Conservation (phyloP, 2,113 vertebrate species). For the Tonatia bakeri region DNA sequence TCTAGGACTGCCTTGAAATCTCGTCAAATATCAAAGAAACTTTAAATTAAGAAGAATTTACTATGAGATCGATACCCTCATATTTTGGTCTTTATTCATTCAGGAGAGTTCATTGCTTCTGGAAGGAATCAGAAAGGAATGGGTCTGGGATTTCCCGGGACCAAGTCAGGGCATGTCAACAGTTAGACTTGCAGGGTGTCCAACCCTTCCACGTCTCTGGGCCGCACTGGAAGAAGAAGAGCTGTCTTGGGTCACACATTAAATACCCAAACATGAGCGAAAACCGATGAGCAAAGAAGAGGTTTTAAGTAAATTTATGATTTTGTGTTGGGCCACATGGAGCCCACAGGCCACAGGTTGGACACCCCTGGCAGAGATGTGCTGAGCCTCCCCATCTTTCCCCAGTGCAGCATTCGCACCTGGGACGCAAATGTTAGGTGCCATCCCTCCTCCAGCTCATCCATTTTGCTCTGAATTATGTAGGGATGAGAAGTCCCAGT, state of each 20-base stretch:
- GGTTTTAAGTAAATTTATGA: no score
- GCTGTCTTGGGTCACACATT: no score
- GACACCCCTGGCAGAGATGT: no score
- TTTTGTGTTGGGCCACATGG: no score
- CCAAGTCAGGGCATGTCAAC: not conserved
- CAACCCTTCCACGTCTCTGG: no score
- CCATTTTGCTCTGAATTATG: not conserved
- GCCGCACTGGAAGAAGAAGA: no score
- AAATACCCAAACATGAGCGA: no score
- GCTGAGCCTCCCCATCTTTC: not conserved
- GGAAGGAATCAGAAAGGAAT: not conserved
- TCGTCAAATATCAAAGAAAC: not conserved
- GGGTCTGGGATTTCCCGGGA: not conserved
- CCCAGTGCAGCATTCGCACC: not conserved
- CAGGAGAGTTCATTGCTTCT: not conserved
- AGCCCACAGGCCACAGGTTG: no score
- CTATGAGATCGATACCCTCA: not conserved
- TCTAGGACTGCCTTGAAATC: constrained; percentile 35
- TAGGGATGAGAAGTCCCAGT: not conserved
- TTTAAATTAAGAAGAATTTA: not conserved
- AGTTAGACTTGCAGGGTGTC: no score
- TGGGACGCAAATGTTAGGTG: not conserved
- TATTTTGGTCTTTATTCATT: not conserved
- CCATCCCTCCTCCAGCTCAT: not conserved
- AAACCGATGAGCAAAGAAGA: no score